phyloP scores from a whole-genome alignment of 2,888 invertebrate genomes.

The Abrostola triplasia region DNA sequence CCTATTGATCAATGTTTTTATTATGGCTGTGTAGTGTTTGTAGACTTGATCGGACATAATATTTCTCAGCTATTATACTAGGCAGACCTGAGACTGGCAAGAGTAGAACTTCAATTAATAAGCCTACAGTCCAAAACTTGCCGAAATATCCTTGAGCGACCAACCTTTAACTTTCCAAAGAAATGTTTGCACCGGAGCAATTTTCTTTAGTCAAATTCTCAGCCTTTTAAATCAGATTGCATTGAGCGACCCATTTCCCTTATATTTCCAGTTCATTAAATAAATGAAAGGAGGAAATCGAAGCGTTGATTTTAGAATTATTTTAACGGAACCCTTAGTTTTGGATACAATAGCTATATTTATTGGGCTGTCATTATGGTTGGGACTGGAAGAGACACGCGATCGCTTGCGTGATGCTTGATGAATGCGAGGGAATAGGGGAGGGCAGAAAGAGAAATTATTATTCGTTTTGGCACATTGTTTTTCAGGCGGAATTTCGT shows the following conservation, averaged over 20 bases:
- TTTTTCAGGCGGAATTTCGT: constrained; percentile 15
- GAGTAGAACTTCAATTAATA: too few relatives aligned
- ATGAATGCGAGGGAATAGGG: constrained; percentile 50
- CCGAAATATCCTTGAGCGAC: too few relatives aligned
- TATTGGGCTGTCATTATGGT: constrained; percentile 46
- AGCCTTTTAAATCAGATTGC: not conserved
- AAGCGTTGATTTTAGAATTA: constrained; percentile 31
- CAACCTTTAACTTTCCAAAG: too few relatives aligned
- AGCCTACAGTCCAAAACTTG: too few relatives aligned
- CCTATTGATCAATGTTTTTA: too few relatives aligned
- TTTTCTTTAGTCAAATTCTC: not conserved
- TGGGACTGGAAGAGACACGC: constrained; percentile 39
- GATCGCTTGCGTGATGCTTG: constrained; percentile 53
- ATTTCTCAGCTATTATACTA: too few relatives aligned
- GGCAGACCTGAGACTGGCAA: too few relatives aligned
- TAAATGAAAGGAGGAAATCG: constrained; percentile 27
- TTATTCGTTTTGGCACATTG: constrained; percentile 32
- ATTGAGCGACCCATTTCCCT: not conserved
- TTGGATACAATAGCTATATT: constrained; percentile 39
- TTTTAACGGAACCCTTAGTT: constrained; percentile 21
- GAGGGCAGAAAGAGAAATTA: constrained; percentile 37
- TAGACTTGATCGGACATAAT: too few relatives aligned
- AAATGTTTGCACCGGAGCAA: too few relatives aligned
- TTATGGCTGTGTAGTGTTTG: too few relatives aligned
- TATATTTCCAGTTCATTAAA: constrained; percentile 37